phyloP scores from a whole-genome alignment of 2,797 vertebrate genomes.

The Peromyscus nudipes region DNA sequence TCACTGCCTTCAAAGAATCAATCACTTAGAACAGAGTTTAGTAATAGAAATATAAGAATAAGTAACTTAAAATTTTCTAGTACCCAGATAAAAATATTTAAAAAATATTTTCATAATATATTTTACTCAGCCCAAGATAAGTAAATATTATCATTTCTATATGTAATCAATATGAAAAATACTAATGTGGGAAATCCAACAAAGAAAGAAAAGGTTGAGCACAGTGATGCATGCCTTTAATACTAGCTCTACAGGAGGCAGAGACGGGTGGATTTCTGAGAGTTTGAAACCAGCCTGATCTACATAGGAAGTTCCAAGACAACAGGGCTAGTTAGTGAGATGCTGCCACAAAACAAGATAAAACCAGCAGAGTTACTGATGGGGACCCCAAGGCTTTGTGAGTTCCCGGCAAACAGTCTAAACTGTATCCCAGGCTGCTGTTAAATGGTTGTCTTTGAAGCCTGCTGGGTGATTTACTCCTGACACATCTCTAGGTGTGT shows the following conservation, averaged over 20 bases:
- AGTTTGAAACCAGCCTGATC: neutral
- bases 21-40: slow-evolving; percentile 47
- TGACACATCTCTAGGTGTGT: neutral
- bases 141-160: slow-evolving; percentile 33
- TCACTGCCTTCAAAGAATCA: slow-evolving; percentile 40
- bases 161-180: slow-evolving; percentile 35
- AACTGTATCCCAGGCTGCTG: neutral
- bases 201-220: neutral
- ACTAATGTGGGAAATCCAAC: neutral
- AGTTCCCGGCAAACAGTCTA: neutral
- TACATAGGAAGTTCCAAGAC: neutral
- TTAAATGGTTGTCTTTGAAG: slow-evolving; percentile 13
- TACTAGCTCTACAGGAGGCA: neutral
- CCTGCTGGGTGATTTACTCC: slow-evolving; percentile 4
- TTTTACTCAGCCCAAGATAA: neutral
- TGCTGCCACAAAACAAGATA: neutral
- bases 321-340: neutral
- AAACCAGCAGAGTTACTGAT: neutral
- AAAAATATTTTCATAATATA: slow-evolving; percentile 37
- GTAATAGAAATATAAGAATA: slow-evolving; percentile 10
- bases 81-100: neutral
- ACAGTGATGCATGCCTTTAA: neutral
- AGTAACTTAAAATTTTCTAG: slow-evolving; percentile 48
- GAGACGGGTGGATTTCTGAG: neutral
- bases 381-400: neutral